phyloP scores from a whole-genome alignment of 1,140 invertebrate species.

The Chlorops oryzae region DNA sequence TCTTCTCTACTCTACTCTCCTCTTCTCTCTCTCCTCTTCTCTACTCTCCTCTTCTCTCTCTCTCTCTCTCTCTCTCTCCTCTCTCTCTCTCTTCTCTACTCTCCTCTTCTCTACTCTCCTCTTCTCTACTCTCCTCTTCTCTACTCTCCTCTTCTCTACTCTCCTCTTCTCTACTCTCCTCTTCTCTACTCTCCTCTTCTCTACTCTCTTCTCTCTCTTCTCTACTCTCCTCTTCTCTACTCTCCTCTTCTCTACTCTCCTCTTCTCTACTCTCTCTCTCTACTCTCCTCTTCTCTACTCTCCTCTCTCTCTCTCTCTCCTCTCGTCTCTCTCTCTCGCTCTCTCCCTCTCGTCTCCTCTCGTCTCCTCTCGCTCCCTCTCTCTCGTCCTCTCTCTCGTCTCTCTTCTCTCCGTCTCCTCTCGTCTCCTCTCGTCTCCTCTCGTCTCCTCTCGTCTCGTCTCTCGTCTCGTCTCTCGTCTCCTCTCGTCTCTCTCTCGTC shows the following conservation, averaged over 20 bases:
- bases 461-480: too few species aligned
- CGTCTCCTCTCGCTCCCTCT: too few species aligned
- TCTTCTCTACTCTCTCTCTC: background rate
- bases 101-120: background rate
- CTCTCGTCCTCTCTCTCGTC: too few species aligned
- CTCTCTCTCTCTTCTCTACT: background rate
- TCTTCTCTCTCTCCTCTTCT: background rate
- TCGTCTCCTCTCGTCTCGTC: too few species aligned
- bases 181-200: background rate
- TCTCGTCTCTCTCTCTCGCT: background rate
- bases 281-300: background rate
- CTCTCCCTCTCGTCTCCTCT: too few species aligned
- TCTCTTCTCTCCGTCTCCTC: too few species aligned
- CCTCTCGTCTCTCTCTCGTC: too few species aligned
- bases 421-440: too few species aligned
- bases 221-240: background rate
- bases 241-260: background rate
- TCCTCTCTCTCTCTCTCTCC: background rate
- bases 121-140: background rate
- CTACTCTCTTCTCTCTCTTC: background rate
- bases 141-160: background rate
- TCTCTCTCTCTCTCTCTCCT: background rate
- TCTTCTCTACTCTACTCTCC: background rate
- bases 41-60: background rate
- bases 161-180: background rate